These are phyloP conservation scores for Dolichallabes microphthalmus DNA, from an alignment of 2,113 vertebrate species.

Conservation along the genomic window DNA sequence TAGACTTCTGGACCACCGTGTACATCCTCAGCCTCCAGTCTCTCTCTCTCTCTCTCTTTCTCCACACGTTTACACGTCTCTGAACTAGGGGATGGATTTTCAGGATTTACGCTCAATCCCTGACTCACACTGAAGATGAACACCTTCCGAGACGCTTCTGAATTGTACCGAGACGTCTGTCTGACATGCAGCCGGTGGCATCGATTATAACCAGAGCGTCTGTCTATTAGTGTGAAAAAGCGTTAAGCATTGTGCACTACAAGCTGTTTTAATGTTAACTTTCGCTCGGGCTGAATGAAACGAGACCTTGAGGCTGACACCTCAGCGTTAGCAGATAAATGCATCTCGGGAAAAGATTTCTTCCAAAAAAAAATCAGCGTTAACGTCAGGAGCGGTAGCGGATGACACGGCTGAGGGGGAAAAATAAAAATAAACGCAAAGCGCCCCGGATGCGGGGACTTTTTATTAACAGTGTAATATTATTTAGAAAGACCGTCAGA, in stretches of 20 bases:
- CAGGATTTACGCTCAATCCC: neutral
- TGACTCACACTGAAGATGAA: neutral
- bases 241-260: neutral
- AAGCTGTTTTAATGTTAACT: neutral
- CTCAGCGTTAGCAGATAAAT: neutral
- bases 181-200: neutral
- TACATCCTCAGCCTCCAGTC: neutral
- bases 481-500: slow-evolving; percentile 7
- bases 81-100: neutral
- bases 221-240: neutral
- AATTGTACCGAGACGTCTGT: neutral
- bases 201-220: neutral
- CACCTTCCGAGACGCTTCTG: neutral
- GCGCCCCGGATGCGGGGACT: neutral
- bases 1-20: too few species aligned
- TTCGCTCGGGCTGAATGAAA: neutral
- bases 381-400: neutral
- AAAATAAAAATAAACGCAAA: neutral
- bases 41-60: neutral
- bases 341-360: neutral
- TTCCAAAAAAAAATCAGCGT: neutral
- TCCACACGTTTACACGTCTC: neutral
- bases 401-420: neutral
- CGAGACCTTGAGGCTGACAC: neutral
- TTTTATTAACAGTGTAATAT: slow-evolving; percentile 8